A percentile compares a stretch with the other conserved stretches of the same genome.
phyloP scores from a whole-genome alignment of 2,888 invertebrate species.

The Eupithecia tripunctaria region DNA sequence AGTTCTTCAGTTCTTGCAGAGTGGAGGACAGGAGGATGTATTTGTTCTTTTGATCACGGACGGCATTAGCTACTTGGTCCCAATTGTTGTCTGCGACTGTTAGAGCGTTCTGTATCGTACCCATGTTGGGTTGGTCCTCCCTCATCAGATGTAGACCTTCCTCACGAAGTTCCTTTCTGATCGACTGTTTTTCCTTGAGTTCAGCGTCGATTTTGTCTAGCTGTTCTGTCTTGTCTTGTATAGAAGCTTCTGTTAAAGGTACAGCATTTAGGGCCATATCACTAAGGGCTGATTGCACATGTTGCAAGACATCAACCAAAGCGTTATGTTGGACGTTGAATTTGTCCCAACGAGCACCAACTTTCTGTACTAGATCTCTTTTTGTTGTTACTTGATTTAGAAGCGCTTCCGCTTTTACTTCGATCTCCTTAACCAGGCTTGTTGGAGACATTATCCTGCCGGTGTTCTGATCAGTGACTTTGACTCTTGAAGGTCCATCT shows the following conservation, averaged over 20 bases:
- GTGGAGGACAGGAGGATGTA: constrained; percentile 89
- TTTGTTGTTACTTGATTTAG: constrained; percentile 87
- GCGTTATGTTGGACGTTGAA: constrained; percentile 90
- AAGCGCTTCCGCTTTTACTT: constrained; percentile 87
- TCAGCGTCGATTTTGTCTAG: constrained; percentile 83
- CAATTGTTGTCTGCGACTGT: constrained; percentile 91
- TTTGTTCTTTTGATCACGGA: constrained; percentile 90
- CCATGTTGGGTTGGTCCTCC: constrained; percentile 91
- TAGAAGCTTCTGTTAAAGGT: constrained; percentile 76
- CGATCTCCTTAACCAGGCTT: constrained; percentile 88
- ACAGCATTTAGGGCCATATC: constrained; percentile 82
- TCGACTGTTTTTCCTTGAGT: constrained; percentile 84
- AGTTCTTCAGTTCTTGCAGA: constrained; percentile 90
- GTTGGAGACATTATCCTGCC: constrained; percentile 90
- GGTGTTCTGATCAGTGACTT: constrained; percentile 88
- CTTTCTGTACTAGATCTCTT: constrained; percentile 87
- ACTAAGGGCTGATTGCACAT: constrained; percentile 83
- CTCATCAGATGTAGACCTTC: constrained; percentile 92
- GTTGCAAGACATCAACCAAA: constrained; percentile 86
- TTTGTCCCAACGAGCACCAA: constrained; percentile 90
- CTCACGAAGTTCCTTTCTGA: constrained; percentile 89
- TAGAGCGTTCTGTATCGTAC: constrained; percentile 91
- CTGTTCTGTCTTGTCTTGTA: constrained; percentile 78
- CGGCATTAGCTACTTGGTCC: constrained; percentile 90
- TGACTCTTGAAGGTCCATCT: constrained; percentile 87